Base-by-base conservation (phyloP, 2,797 vertebrate genomes). In the Chaetodon trifasciatus region DNA sequence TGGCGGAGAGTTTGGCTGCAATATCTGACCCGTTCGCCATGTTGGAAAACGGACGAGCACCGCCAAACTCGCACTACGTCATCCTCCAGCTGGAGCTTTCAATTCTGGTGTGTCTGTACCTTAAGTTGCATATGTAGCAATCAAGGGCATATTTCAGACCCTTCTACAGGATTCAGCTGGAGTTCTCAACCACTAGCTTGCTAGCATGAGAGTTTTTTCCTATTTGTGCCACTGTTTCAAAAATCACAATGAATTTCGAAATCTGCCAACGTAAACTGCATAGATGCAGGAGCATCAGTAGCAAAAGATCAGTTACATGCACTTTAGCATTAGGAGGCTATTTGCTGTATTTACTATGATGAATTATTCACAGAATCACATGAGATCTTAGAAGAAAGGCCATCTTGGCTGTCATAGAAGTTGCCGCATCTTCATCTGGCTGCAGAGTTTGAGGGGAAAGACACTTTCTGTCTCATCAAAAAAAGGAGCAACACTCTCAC, bases 331-430 rank as follows among this genome's bases (percentile, higher is more conserved):
- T 60, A 16, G 8, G 8, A 32, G 42, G 42, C 42, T 61, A n/a
- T 77, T 71, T 49, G 60, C 37, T 40, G 69, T 60, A 68, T 69
- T 53, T 62, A 35, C 19, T 46, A 21, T 24, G 21, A 69, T 66
- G 32, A 79, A 77, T 83, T 60, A 73, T 76, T 76, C 67, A 77
- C 39, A 49, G 8, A 15, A 40, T 56, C 49, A 65, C 69, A 69
- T 70, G 5, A 60, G 15, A 65, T 53, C 3, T 70, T 39, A n/a
- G 44, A 73, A 53, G 7, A 76, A 60, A 71, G 50, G 16, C 12
- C 17, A 46, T 76, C 42, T 37, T 42, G 52, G 58, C 60, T 60
- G 44, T 58, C 24, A 8, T 0, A 49, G 32, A 67, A 61, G 69
- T 58, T 64, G 28, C 74, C 86, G 49, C 17, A 23, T 81, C 24